Base-by-base conservation (phyloP, 2,113 vertebrate genomes). In the Leptobrachium leishanense region DNA sequence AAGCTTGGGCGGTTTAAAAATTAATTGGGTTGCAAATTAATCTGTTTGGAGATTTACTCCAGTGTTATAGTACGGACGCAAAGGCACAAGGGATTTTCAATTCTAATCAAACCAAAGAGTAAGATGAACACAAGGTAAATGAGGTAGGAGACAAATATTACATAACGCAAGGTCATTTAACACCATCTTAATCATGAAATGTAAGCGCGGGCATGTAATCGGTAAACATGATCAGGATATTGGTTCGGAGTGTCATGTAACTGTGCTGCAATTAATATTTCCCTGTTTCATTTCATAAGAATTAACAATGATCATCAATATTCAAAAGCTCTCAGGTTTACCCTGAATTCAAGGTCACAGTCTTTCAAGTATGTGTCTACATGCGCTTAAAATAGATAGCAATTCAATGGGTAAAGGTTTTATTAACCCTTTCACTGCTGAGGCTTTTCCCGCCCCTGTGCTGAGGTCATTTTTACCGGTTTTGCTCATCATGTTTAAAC, bases 221-320 rank as follows among this genome's bases (percentile, higher is more conserved):
- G 46, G 43, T 50, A 50, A 77, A 64, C 57, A 78, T 71, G 54
- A 7, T 42, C 57, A 31, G 76, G 63, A 70, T 70, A 70, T 31
- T 77, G 67, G 40, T 62, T 77, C 62, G 59, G 9, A 46, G 54
- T 69, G 70, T 77, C 57, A 20, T 11, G 41, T 70, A 70, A 59
- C 76, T 54, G 15, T 4, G 54, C 39, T 70, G n/a, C 76, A 77
- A 76, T 76, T 76, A 76, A 71, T 77, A 71, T 77, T 70, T 70
- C 70, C 76, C 76, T 71, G 76, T 71, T 70, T 70, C 44, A 62
- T 63, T 70, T 41, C 50, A 70, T 20, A 53, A 53, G 67, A 59
- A 77, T 68, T 59, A 53, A 54, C 43, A 15, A 43, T 59, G 55
- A 46, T 77, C 67, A 77, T 77, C 76, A 77, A 70, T 70, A 70